Evolutionary conservation across 2,888 invertebrate genomes (phyloP), one percentile per base, ranked within the genome.

Genomic region (Oscheius sp.): DNA sequence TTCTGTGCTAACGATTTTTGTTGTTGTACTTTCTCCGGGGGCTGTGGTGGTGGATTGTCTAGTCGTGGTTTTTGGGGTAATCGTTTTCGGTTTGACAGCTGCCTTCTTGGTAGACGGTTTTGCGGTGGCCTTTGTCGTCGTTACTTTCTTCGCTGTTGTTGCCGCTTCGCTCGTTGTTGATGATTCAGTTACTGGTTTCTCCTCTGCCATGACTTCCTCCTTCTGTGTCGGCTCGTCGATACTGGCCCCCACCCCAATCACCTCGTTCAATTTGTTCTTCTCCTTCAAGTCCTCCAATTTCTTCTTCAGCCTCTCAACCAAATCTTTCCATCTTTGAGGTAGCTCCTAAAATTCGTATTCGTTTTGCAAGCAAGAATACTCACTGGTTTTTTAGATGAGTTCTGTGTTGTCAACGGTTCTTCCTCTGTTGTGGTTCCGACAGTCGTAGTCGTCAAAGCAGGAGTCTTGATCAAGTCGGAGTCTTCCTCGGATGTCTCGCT

Each of bases 231-330:
- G 21, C 43, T 43, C 61, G 5, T 61, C 43, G 18, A 43, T 1
- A 43, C 61, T 61, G 41, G 21, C 43, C 12, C 61, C 61, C 35
- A 43, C 43, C n/a, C 61, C 43, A 7, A 43, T 18, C 5, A 41
- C n/a, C 13, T 61, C 49, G 27, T 77, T 80, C 41, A 76, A 75
- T 52, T 76, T 29, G 41, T 76, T 80, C 35, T 77, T 76, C 52
- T 78, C 74, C 12, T 78, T 78, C n/a, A 80, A 63, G 12, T 74
- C 72, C 35, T 78, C 78, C 18, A 80, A 61, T 21, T 80, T 80
- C 25, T 76, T 73, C 41, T 80, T 80, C 49, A 80, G 53, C 55
- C 74, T 73, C 41, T 68, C 69, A 6, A 80, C 76, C 35, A 80
- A 73, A 1, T 66, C 66, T 64, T 78, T 77, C 80, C 80, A 80